A percentile compares a stretch with the other conserved stretches of the same genome.
Conservation (phyloP, 1,140 invertebrate genomes). For the Drosophila hydei region DNA sequence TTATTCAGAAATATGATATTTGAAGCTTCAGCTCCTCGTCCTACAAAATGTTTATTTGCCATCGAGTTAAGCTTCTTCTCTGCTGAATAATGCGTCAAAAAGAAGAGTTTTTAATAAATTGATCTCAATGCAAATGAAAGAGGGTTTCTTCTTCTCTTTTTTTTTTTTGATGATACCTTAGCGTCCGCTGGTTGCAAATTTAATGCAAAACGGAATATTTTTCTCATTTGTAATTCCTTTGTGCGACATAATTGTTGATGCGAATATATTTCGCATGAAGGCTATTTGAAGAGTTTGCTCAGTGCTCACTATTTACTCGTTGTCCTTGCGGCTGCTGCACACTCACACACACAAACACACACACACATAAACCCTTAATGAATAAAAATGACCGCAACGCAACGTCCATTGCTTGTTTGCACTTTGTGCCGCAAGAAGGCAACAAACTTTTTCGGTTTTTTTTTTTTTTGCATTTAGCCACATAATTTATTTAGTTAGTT, state of each 20-base stretch:
- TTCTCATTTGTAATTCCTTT: slow-evolving; percentile 7
- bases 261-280: slow-evolving; percentile 7
- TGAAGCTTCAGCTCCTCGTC: too few species aligned
- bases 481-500: slow-evolving; percentile 33
- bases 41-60: too few species aligned
- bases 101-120: too few species aligned
- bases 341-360: not conserved
- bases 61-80: too few species aligned
- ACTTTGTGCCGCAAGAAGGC: slow-evolving; percentile 41
- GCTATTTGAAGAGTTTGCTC: slow-evolving; percentile 15
- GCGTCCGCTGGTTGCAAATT: not conserved
- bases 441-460: slow-evolving; percentile 19
- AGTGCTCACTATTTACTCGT: slow-evolving; percentile 11
- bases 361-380: slow-evolving; percentile 17
- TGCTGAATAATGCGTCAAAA: too few species aligned
- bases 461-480: slow-evolving; percentile 40
- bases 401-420: slow-evolving; percentile 51
- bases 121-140: not conserved
- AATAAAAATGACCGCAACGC: slow-evolving; percentile 56
- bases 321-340: slow-evolving; percentile 27
- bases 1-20: too few species aligned
- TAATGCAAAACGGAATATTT: slow-evolving; percentile 7
- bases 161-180: not conserved
- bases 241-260: slow-evolving; percentile 20
- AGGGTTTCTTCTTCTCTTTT: not conserved